A percentile compares a stretch with the other conserved stretches of the same genome.
Evolutionary conservation across 2,113 vertebrate genomes (phyloP).

Genomic region (Nibea albiflora): DNA sequence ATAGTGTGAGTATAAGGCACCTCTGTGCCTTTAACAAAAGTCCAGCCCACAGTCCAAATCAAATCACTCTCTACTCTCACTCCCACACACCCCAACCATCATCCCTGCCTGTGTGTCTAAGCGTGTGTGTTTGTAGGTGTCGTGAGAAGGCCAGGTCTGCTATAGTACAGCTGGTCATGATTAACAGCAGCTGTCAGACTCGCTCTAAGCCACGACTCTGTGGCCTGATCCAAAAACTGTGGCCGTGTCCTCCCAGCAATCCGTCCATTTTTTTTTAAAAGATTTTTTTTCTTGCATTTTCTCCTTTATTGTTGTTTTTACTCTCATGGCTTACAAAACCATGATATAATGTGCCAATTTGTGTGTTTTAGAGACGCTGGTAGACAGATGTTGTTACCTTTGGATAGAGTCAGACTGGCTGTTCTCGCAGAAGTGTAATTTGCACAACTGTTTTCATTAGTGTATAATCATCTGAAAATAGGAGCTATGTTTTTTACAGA

Average conservation of each 20-base stretch:
- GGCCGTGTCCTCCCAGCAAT: neutral
- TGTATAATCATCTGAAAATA: no score
- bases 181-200: slow-evolving; percentile 22
- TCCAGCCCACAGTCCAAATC: neutral
- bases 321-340: no score
- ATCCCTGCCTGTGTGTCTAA: neutral
- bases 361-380: neutral
- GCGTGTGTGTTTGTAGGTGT: neutral
- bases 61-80: slow-evolving; percentile 9
- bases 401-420: no score
- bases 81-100: no score
- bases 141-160: slow-evolving; percentile 29
- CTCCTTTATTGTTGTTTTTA: no score
- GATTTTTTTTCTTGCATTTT: no score
- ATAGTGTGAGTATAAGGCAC: neutral
- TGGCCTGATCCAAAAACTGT: neutral
- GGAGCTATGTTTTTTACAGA: no score
- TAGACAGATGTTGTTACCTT: neutral
- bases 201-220: neutral
- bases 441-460: no score
- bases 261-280: no score
- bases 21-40: slow-evolving; percentile 4
- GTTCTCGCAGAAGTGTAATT: no score
- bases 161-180: slow-evolving; percentile 14
- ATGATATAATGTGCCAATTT: neutral